phyloP scores from a whole-genome alignment of 2,113 vertebrate species.

The Elephantulus edwardii region DNA sequence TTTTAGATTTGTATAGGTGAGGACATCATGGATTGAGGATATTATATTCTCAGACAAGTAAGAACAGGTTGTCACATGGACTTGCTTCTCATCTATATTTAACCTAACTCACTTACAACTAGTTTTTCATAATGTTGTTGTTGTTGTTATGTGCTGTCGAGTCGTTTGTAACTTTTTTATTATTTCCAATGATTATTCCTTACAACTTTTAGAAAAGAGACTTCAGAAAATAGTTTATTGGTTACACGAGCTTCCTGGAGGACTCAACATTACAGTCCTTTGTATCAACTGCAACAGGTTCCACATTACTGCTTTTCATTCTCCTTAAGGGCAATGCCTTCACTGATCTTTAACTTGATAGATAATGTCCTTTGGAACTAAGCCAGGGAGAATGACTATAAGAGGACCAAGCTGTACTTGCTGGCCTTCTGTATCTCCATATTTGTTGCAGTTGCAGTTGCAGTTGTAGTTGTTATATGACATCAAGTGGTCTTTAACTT shows the following conservation, averaged over 20 bases:
- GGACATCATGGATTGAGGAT: background rate
- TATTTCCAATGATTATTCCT: background rate
- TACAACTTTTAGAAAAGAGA: background rate
- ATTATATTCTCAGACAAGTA: background rate
- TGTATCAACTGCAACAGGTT: background rate
- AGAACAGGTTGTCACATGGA: background rate
- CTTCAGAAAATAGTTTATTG: background rate
- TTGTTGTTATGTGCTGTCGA: too few relatives aligned
- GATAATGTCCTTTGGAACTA: background rate
- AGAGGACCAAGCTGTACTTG: background rate
- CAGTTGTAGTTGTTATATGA: too few relatives aligned
- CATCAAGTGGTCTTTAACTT: too few relatives aligned
- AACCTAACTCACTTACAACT: background rate
- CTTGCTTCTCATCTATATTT: background rate
- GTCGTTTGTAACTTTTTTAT: background rate
- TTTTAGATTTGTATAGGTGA: background rate
- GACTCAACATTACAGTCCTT: background rate
- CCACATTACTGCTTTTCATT: background rate
- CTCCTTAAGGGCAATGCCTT: background rate
- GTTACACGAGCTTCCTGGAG: background rate
- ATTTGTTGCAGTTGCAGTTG: too few relatives aligned
- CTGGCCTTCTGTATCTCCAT: background rate
- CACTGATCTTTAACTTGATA: background rate
- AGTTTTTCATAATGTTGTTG: slow-evolving; percentile 12
- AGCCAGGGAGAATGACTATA: background rate